Percentiles rank a stretch among this genome's conserved stretches.
These are phyloP conservation scores for Alouatta palliata DNA, from an alignment of 2,113 vertebrate genomes.

Conservation along the genomic window DNA sequence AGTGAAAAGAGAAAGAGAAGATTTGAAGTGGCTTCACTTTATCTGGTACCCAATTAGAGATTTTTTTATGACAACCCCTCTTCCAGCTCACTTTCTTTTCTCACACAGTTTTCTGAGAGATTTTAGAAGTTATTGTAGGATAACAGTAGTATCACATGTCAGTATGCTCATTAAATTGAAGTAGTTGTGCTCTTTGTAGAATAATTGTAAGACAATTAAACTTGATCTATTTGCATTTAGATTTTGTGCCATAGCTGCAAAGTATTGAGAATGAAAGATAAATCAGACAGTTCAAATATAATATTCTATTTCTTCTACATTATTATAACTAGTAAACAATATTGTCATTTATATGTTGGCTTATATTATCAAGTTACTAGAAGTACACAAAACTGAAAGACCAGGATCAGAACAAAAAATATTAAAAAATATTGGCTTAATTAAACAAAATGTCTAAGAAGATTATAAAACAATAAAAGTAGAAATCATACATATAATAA, in stretches of 20 bases:
- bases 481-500: background rate
- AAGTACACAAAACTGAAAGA: background rate
- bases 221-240: constrained; percentile 32
- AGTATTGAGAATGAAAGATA: constrained; percentile 34
- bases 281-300: background rate
- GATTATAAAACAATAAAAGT: background rate
- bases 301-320: background rate
- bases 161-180: constrained; percentile 44
- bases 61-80: constrained; percentile 40
- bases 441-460: background rate
- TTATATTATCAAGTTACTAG: constrained; percentile 31
- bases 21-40: background rate
- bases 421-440: background rate
- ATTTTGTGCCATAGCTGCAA: background rate
- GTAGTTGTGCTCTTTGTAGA: background rate
- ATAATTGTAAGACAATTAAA: constrained; percentile 40
- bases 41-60: constrained; percentile 34
- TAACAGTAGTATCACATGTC: constrained; percentile 31
- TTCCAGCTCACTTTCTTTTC: background rate
- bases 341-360: background rate
- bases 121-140: constrained; percentile 37
- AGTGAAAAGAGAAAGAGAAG: background rate
- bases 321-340: background rate
- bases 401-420: background rate
- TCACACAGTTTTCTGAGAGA: background rate